phyloP scores from a whole-genome alignment of 2,113 vertebrate genomes.

The Corynorhinus townsendii region DNA sequence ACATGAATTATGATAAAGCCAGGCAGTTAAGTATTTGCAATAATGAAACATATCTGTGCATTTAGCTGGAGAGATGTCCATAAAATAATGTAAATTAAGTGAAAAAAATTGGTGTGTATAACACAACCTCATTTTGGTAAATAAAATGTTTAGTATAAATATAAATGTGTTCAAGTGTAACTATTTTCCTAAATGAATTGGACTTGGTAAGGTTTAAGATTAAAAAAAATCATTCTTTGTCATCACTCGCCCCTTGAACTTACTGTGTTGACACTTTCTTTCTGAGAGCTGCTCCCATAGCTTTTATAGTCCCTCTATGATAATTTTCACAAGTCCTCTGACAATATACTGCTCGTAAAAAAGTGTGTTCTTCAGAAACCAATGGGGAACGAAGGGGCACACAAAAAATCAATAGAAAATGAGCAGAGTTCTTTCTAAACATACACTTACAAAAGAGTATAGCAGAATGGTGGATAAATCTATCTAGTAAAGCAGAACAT shows the following conservation, averaged over 20 bases:
- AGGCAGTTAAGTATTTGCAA: not conserved
- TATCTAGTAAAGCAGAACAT: not conserved
- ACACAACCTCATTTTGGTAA: not conserved
- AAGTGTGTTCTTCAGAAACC: not conserved
- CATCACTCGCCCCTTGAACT: not conserved
- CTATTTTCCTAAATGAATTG: not conserved
- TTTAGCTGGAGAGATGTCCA: not conserved
- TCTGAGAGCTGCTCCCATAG: not conserved
- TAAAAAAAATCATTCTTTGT: not conserved
- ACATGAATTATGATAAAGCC: not conserved
- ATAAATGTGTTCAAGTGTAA: not conserved
- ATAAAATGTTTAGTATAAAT: not conserved
- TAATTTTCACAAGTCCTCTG: not conserved
- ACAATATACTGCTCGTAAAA: not conserved
- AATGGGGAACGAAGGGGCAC: not conserved
- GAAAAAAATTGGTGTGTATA: not conserved
- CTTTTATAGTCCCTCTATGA: not conserved
- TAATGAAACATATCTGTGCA: not conserved
- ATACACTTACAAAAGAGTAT: not conserved
- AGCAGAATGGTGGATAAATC: not conserved
- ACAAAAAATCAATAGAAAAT: not conserved
- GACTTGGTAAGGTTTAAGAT: not conserved
- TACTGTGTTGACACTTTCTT: not conserved
- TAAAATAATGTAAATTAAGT: constrained; percentile 6
- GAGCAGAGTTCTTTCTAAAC: not conserved